phyloP scores from a whole-genome alignment of 2,113 vertebrate genomes.

The Oncorhynchus kisutch region DNA sequence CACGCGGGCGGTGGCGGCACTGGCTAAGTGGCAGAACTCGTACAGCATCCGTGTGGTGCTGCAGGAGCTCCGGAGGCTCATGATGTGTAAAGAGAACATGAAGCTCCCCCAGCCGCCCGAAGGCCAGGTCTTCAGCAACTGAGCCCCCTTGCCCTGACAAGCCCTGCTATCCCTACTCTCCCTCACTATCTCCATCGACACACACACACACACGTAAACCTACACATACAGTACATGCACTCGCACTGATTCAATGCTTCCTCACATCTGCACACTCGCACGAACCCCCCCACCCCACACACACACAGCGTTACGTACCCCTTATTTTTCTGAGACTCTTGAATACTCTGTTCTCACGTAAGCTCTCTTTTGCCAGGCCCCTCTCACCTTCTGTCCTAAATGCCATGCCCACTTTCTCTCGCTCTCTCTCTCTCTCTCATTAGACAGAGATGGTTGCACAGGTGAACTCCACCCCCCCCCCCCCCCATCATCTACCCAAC shows the following conservation, averaged over 20 bases:
- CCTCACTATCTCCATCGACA: conserved; percentile 2
- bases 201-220: neutral
- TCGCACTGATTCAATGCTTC: neutral
- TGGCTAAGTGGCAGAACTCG: conserved; percentile 92
- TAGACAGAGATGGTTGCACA: conserved; percentile 38
- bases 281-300: neutral
- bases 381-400: conserved; percentile 13
- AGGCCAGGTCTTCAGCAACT: conserved; percentile 95
- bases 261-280: neutral
- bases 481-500: neutral
- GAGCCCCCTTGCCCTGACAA: conserved; percentile 53
- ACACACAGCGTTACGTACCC: conserved; percentile 10
- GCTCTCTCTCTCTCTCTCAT: conserved; percentile 18
- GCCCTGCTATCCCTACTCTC: conserved; percentile 13
- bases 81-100: conserved; percentile 97
- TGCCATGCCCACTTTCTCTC: conserved; percentile 26
- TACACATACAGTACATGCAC: neutral
- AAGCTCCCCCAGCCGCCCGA: conserved; percentile 93
- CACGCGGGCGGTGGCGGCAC: conserved; percentile 80
- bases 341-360: conserved; percentile 10
- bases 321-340: conserved; percentile 50
- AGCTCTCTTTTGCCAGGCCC: conserved; percentile 4
- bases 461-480: conserved; percentile 30
- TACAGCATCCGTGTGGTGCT: conserved; percentile 92
- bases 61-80: conserved; percentile 91